Evolutionary conservation across 2,888 invertebrate species (phyloP).

Genomic region (Caenorhabditis auriculariae): DNA sequence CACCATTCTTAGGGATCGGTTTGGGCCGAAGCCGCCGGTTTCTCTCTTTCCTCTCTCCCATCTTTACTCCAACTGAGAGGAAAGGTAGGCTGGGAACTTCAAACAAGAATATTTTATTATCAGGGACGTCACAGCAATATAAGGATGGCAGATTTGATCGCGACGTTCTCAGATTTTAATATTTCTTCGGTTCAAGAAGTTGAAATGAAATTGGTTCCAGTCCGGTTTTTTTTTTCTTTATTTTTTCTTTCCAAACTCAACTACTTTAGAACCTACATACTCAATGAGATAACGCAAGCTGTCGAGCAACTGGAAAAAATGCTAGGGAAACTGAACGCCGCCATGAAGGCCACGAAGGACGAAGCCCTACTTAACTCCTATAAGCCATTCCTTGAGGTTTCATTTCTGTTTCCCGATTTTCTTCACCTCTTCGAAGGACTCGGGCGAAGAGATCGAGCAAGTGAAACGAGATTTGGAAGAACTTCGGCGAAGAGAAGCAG

Average conservation of each 20-base stretch:
- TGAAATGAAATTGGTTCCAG: conserved; percentile 10
- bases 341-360: conserved; percentile 16
- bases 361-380: conserved; percentile 13
- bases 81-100: conserved; percentile 4
- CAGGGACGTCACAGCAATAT: conserved; percentile 12
- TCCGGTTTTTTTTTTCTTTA: too few relatives aligned
- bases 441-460: conserved; percentile 9
- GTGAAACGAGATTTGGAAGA: conserved; percentile 16
- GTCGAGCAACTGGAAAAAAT: conserved; percentile 12
- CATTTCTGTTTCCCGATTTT: not conserved
- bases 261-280: conserved; percentile 1
- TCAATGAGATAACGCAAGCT: conserved; percentile 20
- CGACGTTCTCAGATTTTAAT: conserved; percentile 14
- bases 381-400: conserved; percentile 16
- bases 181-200: conserved; percentile 14
- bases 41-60: conserved; percentile 19
- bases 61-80: conserved; percentile 24
- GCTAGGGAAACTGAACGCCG: conserved; percentile 12
- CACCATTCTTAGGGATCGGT: too few relatives aligned
- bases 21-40: conserved; percentile 28
- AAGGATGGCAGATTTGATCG: conserved; percentile 19
- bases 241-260: too few relatives aligned
- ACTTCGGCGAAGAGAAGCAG: conserved; percentile 11
- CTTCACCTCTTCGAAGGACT: not conserved
- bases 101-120: not conserved